These are phyloP conservation scores for Tinamus guttatus DNA, from an alignment of 2,113 vertebrate species.

Conservation along the genomic window DNA sequence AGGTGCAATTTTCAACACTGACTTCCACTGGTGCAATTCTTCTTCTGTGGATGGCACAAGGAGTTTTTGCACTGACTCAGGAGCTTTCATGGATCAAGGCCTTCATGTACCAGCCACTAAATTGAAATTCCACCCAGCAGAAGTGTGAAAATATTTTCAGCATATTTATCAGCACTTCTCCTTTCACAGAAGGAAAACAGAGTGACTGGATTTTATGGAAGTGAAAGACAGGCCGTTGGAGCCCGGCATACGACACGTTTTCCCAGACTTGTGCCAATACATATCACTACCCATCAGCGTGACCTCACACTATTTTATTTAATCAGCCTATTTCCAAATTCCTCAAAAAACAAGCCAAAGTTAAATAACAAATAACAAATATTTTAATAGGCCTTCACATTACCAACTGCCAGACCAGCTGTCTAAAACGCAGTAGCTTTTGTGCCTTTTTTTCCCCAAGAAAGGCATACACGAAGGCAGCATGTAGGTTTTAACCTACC, in stretches of 20 bases:
- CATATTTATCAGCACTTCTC: constrained; percentile 67
- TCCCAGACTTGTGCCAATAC: constrained; percentile 39
- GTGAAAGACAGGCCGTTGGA: constrained; percentile 28
- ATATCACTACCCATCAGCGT: neutral
- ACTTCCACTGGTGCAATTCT: neutral
- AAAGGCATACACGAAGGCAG: neutral
- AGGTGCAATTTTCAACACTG: neutral
- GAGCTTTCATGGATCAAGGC: neutral
- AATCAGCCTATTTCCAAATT: constrained; percentile 14
- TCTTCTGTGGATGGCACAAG: neutral
- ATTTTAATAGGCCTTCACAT: constrained; percentile 65
- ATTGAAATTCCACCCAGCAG: constrained; percentile 50
- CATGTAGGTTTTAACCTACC: too few relatives aligned
- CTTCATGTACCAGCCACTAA: neutral
- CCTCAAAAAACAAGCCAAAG: neutral
- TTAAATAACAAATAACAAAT: constrained; percentile 69
- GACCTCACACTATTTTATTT: neutral
- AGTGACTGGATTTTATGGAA: neutral
- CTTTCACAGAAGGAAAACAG: constrained; percentile 14
- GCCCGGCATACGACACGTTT: constrained; percentile 3
- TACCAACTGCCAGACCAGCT: constrained; percentile 68
- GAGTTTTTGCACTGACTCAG: neutral
- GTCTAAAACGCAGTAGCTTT: constrained; percentile 3
- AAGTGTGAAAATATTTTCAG: constrained; percentile 54
- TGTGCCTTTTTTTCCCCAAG: neutral